Conservation (phyloP, 2,113 vertebrate species). For the Erythrolamprus reginae region DNA sequence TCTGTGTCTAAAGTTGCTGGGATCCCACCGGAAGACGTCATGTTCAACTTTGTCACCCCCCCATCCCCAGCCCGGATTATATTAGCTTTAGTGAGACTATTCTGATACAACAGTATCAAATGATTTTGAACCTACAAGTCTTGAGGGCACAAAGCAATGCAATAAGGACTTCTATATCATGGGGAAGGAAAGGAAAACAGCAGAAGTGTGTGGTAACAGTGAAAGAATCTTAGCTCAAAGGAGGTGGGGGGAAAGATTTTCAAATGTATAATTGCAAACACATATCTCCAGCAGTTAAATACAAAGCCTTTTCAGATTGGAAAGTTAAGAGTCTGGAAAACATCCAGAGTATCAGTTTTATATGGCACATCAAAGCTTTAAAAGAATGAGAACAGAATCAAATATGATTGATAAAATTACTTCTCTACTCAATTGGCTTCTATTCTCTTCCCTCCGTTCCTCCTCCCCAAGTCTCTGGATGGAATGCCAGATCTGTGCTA, state of each 20-base stretch:
- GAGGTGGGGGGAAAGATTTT: slow-evolving; percentile 64
- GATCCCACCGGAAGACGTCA: neutral
- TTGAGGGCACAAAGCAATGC: slow-evolving; percentile 18
- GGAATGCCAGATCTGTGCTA: slow-evolving; percentile 56
- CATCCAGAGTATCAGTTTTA: slow-evolving; percentile 67
- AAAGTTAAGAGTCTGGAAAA: slow-evolving; percentile 57
- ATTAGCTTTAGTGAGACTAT: neutral
- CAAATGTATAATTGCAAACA: slow-evolving; percentile 68
- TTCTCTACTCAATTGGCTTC: slow-evolving; percentile 61
- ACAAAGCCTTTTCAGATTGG: slow-evolving; percentile 59
- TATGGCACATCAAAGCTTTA: slow-evolving; percentile 66
- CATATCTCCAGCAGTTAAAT: slow-evolving; percentile 64
- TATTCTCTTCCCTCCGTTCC: slow-evolving; percentile 53
- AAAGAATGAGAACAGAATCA: slow-evolving; percentile 58
- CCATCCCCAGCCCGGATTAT: neutral
- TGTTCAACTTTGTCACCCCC: neutral
- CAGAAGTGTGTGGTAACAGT: slow-evolving; percentile 68
- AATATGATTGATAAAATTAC: slow-evolving; percentile 70
- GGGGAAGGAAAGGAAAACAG: slow-evolving; percentile 64
- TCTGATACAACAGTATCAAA: neutral
- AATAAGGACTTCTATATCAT: slow-evolving; percentile 53
- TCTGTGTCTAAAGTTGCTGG: neutral
- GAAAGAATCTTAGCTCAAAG: slow-evolving; percentile 67
- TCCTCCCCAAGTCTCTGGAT: slow-evolving; percentile 41
- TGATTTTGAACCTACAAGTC: slow-evolving; percentile 48